phyloP scores from a whole-genome alignment of 2,113 vertebrate species.

The Neomonachus schauinslandi region DNA sequence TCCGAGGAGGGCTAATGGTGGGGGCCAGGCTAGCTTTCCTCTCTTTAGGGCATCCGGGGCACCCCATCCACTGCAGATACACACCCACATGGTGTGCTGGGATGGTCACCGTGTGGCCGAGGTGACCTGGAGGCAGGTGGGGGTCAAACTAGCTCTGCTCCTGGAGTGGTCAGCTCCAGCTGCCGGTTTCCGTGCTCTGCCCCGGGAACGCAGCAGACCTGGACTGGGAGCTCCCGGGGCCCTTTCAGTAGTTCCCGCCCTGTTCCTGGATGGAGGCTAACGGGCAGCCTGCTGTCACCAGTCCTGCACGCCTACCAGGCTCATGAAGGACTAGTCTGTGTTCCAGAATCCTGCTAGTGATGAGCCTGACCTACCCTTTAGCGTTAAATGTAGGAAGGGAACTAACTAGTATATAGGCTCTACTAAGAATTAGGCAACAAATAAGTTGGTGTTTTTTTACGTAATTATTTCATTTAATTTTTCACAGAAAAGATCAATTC shows the following conservation, averaged over 20 bases:
- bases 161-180: too few relatives aligned
- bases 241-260: too few relatives aligned
- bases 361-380: not conserved
- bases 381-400: not conserved
- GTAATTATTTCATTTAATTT: not conserved
- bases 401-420: not conserved
- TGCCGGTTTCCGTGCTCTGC: not conserved
- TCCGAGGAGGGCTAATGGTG: not conserved
- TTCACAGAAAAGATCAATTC: not conserved
- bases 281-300: not conserved
- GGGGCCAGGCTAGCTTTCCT: not conserved
- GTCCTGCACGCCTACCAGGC: not conserved
- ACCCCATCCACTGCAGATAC: not conserved
- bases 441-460: not conserved
- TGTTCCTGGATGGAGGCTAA: not conserved
- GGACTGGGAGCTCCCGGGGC: not conserved
- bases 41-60: not conserved
- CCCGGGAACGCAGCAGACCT: accelerated
- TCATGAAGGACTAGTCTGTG: not conserved
- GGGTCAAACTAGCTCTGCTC: not conserved
- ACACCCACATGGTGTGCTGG: not conserved
- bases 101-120: not conserved
- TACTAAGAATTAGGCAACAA: not conserved
- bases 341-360: not conserved
- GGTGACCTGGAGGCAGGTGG: not conserved